A percentile compares a stretch with the other conserved stretches of the same genome.
phyloP scores from a whole-genome alignment of 2,888 invertebrate genomes.

The Leucophenga maculata region DNA sequence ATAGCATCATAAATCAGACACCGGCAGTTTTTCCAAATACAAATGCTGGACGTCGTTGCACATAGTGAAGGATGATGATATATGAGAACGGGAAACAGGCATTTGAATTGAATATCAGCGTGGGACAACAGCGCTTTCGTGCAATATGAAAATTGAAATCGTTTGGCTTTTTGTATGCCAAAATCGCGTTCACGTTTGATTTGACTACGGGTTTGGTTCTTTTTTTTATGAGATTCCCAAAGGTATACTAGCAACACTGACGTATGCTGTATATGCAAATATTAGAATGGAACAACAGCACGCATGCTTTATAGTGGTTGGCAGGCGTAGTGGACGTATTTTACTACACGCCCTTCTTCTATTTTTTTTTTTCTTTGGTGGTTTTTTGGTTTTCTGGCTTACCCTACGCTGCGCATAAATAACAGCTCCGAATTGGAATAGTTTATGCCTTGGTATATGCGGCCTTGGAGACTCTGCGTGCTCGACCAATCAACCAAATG shows the following conservation, averaged over 20 bases:
- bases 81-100: slow-evolving; percentile 14
- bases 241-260: neutral
- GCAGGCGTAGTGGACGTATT: no score
- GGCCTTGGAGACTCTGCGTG: slow-evolving; percentile 4
- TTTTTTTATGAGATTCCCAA: slow-evolving; percentile 1
- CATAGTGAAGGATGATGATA: slow-evolving; percentile 13
- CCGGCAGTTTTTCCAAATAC: slow-evolving; percentile 48
- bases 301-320: no score
- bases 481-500: slow-evolving; percentile 1
- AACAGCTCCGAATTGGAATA: slow-evolving; percentile 9
- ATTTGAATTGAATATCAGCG: neutral
- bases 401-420: slow-evolving; percentile 5
- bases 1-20: slow-evolving; percentile 67
- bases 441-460: neutral
- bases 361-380: neutral
- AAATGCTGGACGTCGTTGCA: slow-evolving; percentile 9
- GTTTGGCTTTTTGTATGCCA: slow-evolving; percentile 29
- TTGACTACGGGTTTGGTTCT: neutral
- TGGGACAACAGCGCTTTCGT: neutral
- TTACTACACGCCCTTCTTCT: neutral
- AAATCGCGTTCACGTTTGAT: slow-evolving; percentile 20
- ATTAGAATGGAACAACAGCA: neutral
- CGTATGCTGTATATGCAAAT: neutral
- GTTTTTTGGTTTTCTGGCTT: slow-evolving; percentile 4
- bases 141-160: slow-evolving; percentile 26